A percentile compares a stretch with the other conserved stretches of the same genome.
These are phyloP conservation scores for Campoletis raptor DNA, from an alignment of 2,888 invertebrate genomes.

Conservation along the genomic window DNA sequence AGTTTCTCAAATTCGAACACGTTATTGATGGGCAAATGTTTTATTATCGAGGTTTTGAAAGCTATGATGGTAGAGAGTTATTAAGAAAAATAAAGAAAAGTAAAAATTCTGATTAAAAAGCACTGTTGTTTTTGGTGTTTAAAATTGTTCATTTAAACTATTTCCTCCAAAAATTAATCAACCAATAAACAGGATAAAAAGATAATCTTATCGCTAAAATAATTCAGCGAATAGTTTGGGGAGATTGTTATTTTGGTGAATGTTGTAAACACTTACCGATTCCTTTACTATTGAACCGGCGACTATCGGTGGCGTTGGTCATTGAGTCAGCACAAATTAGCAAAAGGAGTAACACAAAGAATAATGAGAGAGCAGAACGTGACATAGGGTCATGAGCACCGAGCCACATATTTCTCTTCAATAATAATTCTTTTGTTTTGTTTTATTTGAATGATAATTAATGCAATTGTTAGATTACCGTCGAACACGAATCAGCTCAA, in stretches of 20 bases:
- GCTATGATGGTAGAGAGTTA: no score
- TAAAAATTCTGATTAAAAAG: not conserved
- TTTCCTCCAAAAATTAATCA: not conserved
- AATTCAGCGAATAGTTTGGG: not conserved
- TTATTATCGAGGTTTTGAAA: not conserved
- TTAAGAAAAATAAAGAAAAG: not conserved
- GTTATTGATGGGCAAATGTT: not conserved
- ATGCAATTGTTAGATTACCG: not conserved
- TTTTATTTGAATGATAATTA: not conserved
- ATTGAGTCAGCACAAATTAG: conserved; percentile 39
- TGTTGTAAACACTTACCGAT: conserved; percentile 35
- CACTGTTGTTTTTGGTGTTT: no score
- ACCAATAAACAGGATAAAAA: not conserved
- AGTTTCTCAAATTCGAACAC: not conserved
- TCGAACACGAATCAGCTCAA: not conserved
- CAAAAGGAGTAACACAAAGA: conserved; percentile 40
- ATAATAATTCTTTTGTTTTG: not conserved
- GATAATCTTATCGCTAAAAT: no score
- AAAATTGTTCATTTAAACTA: no score
- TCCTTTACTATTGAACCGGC: conserved; percentile 24
- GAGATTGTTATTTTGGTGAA: not conserved
- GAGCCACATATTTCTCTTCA: conserved; percentile 47
- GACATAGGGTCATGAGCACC: conserved; percentile 11
- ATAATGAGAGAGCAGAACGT: conserved; percentile 23
- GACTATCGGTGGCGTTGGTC: conserved; percentile 41